Conservation (phyloP, 1,140 invertebrate species). For the Neotoxoptera formosana region DNA sequence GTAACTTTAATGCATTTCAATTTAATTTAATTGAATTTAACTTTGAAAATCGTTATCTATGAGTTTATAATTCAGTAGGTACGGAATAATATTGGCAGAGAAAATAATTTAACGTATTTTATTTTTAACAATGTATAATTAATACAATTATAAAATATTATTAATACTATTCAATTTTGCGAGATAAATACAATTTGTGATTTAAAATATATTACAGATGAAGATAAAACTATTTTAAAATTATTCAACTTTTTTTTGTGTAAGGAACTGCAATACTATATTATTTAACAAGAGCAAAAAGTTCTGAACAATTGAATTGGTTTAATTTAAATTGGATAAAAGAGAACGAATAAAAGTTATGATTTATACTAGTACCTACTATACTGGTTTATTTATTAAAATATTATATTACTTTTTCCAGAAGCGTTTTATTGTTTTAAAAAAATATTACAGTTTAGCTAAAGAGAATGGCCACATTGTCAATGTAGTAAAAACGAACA, state of each 20-base stretch:
- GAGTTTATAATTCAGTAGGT: neutral
- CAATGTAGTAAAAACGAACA: neutral
- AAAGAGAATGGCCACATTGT: neutral
- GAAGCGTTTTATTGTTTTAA: neutral
- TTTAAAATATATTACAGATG: neutral
- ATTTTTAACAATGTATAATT: neutral
- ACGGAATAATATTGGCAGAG: neutral
- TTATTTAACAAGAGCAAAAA: neutral
- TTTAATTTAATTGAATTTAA: constrained; percentile 40
- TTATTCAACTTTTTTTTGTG: neutral
- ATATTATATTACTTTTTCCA: neutral
- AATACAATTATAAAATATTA: neutral
- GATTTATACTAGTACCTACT: neutral
- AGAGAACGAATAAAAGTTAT: neutral
- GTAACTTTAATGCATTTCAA: neutral
- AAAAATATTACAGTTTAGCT: neutral
- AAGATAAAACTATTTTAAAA: neutral
- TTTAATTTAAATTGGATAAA: constrained; percentile 18
- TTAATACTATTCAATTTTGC: neutral
- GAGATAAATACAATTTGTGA: neutral
- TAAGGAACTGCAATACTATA: neutral
- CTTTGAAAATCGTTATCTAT: constrained; percentile 5
- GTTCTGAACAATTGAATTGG: neutral
- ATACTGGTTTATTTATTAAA: constrained; percentile 1
- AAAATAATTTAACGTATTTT: neutral